These are phyloP conservation scores for Leucoraja ocellata DNA, from an alignment of 2,797 vertebrate species.

Conservation along the genomic window DNA sequence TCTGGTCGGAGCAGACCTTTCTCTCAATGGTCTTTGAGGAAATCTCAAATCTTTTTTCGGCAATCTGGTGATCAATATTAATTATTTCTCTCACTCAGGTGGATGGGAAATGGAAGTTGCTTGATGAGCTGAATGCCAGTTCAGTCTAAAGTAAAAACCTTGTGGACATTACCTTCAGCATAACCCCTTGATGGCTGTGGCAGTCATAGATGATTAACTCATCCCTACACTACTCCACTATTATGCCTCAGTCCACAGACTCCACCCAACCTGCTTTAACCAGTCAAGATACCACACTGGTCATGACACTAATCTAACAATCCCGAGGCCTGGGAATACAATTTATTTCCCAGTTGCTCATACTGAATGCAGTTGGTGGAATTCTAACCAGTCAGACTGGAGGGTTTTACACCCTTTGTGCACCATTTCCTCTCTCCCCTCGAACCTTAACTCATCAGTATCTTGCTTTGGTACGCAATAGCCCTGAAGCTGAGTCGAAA, in stretches of 20 bases:
- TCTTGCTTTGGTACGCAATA: too few species aligned
- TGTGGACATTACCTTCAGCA: background rate
- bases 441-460: too few species aligned
- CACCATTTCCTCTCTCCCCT: too few species aligned
- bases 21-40: background rate
- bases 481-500: too few species aligned
- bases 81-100: slow-evolving; percentile 9
- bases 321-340: background rate
- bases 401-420: too few species aligned
- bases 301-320: background rate
- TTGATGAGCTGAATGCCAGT: background rate
- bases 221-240: background rate
- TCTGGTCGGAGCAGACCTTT: background rate
- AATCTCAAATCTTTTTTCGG: slow-evolving; percentile 9
- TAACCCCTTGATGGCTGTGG: background rate
- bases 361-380: too few species aligned
- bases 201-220: slow-evolving; percentile 5
- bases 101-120: background rate
- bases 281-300: background rate
- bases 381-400: too few species aligned
- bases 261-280: background rate
- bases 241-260: background rate
- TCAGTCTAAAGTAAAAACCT: background rate
- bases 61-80: background rate
- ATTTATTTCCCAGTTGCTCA: too few species aligned